Conservation (phyloP, 1,140 invertebrate genomes). For the Scaptomyza montana region DNA sequence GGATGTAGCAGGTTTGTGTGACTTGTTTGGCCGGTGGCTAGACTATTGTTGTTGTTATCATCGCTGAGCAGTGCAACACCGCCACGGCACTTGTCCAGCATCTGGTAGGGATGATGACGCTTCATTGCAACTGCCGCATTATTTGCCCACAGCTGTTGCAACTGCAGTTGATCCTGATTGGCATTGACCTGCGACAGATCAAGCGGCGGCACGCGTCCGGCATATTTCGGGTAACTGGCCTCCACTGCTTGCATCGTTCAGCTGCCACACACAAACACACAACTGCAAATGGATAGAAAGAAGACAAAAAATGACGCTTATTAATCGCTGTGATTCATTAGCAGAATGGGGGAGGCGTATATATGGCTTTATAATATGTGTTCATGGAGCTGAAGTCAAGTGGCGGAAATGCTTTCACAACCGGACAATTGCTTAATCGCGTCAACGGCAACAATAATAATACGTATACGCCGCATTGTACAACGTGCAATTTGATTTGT, state of each 20-base stretch:
- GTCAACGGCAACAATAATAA: conserved; percentile 56
- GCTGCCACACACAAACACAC: background rate
- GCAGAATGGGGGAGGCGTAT: conserved; percentile 5
- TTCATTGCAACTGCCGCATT: conserved; percentile 38
- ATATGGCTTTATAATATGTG: too few relatives aligned
- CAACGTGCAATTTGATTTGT: conserved; percentile 38
- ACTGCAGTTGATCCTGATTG: conserved; percentile 44
- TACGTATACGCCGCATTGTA: conserved; percentile 45
- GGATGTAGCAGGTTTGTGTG: conserved; percentile 49
- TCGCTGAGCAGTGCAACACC: conserved; percentile 49
- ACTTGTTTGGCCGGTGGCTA: background rate
- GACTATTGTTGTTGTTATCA: conserved; percentile 50
- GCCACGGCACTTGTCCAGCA: conserved; percentile 69
- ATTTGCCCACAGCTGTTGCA: conserved; percentile 65
- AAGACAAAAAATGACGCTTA: conserved; percentile 46
- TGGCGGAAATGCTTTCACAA: conserved; percentile 77
- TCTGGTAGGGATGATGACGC: conserved; percentile 72
- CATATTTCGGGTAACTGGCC: conserved; percentile 76
- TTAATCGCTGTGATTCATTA: conserved; percentile 70
- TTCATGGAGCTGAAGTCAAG: conserved; percentile 23
- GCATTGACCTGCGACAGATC: conserved; percentile 77
- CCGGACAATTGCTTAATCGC: conserved; percentile 77
- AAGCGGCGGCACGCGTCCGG: conserved; percentile 79
- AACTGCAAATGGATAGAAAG: conserved; percentile 46
- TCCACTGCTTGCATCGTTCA: conserved; percentile 72